phyloP scores from a whole-genome alignment of 1,140 invertebrate species.

The Patella vulgata region DNA sequence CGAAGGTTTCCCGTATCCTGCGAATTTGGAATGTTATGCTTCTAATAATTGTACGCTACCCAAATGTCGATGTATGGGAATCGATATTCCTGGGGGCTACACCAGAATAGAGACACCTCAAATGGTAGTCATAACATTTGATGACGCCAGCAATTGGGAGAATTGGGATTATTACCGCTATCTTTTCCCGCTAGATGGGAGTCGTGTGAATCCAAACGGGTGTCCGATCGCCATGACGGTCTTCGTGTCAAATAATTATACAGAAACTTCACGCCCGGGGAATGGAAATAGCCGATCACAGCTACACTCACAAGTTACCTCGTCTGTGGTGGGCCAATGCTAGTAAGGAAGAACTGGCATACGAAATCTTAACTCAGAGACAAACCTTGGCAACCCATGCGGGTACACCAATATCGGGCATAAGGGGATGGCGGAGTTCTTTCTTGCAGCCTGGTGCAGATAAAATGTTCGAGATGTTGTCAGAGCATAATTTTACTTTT shows the following conservation, averaged over 20 bases:
- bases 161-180: constrained; percentile 41
- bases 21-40: constrained; percentile 20
- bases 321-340: constrained; percentile 33
- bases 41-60: constrained; percentile 81
- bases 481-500: constrained; percentile 44
- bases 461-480: constrained; percentile 42
- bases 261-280: constrained; percentile 84
- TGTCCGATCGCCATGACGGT: constrained; percentile 83
- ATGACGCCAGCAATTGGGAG: constrained; percentile 49
- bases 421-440: constrained; percentile 48
- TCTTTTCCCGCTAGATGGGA: constrained; percentile 69
- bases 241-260: constrained; percentile 82
- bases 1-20: too few relatives aligned
- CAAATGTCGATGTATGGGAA: constrained; percentile 91
- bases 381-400: constrained; percentile 42
- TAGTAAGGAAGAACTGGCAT: constrained; percentile 15
- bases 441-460: constrained; percentile 50
- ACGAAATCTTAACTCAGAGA: constrained; percentile 32
- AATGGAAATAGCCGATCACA: constrained; percentile 77
- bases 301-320: constrained; percentile 32
- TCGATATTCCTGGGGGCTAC: constrained; percentile 26
- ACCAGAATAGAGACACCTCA: constrained; percentile 42
- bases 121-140: constrained; percentile 53
- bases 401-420: constrained; percentile 34
- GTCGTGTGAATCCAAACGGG: constrained; percentile 82